A percentile compares a stretch with the other conserved stretches of the same genome.
phyloP scores from a whole-genome alignment of 2,113 vertebrate genomes.

The Campylorhamphus procurvoides region DNA sequence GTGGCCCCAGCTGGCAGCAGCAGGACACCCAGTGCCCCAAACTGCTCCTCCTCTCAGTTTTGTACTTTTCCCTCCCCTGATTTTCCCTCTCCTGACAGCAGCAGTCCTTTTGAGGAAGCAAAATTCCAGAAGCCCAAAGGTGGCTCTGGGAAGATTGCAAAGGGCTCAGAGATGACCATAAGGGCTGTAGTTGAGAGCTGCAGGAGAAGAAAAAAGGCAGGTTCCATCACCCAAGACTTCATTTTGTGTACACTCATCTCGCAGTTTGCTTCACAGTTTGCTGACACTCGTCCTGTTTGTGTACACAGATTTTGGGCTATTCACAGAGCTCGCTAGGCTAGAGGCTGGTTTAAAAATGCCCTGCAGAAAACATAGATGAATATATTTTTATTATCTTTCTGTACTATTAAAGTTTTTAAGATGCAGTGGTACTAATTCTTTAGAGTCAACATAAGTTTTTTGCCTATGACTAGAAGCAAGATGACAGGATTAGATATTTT shows the following conservation, averaged over 20 bases:
- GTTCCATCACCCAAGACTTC: neutral
- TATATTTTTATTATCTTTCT: neutral
- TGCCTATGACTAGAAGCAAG: neutral
- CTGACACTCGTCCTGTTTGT: neutral
- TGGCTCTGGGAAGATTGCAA: neutral
- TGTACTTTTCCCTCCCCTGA: neutral
- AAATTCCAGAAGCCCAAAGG: neutral
- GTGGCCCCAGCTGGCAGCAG: neutral
- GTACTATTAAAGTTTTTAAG: neutral
- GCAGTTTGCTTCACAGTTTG: neutral
- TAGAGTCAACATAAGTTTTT: neutral
- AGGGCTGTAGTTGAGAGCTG: neutral
- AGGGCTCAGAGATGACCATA: neutral
- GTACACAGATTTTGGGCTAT: neutral
- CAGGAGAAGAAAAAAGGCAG: neutral
- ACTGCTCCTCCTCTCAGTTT: neutral
- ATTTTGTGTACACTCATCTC: neutral
- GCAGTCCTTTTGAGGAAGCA: neutral
- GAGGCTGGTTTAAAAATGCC: neutral
- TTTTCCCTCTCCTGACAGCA: neutral
- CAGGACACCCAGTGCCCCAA: fast-evolving
- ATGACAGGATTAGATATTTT: neutral
- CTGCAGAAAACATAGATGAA: neutral
- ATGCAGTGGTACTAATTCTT: neutral
- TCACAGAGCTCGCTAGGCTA: neutral